Evolutionary conservation across 2,113 vertebrate genomes (phyloP), one percentile per base, ranked within the genome.

Genomic region (Maccullochella peelii): DNA sequence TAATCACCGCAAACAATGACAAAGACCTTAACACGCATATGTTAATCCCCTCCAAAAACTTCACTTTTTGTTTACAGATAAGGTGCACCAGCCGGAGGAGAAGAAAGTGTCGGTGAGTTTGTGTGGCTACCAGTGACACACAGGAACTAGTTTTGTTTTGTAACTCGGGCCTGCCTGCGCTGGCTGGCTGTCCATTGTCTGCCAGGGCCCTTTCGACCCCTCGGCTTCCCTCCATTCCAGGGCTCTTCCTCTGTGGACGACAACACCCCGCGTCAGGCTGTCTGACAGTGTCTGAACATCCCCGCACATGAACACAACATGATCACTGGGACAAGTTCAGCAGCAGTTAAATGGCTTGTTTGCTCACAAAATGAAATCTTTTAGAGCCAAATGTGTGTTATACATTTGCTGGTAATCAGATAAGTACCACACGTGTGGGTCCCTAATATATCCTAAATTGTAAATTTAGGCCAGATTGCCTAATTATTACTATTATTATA

Each of bases 161-260:
- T 69, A 83, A 88, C 73, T 83, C 75, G 30, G 69, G 70, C 79
- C 85, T 88, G 55, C 81, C 82, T 82, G 25, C 18, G 20, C 71
- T 87, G 76, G 83, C 86, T 71, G 78, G 72, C 77, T 76, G 59
- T 83, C 90, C 86, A 91, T 95, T 94, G 93, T 93, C 92, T 89
- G 73, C 67, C 82, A 23, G 59, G 73, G 88, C 85, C 91, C 93
- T 93, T 83, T 86, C 70, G 91, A 93, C 94, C 90, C 68, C 85
- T 87, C 59, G 8, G 91, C 90, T 95, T 94, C 93, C 92, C 90
- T 92, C 91, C 91, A 92, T 95, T 95, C 84, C 91, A 92, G 57
- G 69, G 85, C 83, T 93, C 94, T 95, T 95, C 95, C 95, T 95
- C 85, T 93, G 86, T 63, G 87, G 91, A 86, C 77, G 89, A 93